A percentile compares a stretch with the other conserved stretches of the same genome.
Conservation (phyloP, 2,888 invertebrate genomes). For the Diaprepes abbreviatus region DNA sequence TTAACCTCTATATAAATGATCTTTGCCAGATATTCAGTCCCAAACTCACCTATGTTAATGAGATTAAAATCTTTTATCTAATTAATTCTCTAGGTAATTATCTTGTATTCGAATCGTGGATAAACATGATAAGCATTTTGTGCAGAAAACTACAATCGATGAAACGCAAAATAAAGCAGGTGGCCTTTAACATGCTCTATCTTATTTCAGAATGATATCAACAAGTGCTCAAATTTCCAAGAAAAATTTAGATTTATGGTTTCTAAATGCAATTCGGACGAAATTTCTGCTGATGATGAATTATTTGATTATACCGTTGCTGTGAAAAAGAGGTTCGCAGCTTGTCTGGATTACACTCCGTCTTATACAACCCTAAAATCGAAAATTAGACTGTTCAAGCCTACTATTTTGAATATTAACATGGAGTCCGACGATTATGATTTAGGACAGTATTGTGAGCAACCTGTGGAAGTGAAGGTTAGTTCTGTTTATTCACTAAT, state of each 20-base stretch:
- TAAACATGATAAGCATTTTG: too few relatives aligned
- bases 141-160: too few relatives aligned
- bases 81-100: too few relatives aligned
- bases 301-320: background rate
- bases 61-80: too few relatives aligned
- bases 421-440: conserved; percentile 75
- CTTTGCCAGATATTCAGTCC: too few relatives aligned
- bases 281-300: background rate
- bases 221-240: background rate
- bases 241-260: conserved; percentile 14
- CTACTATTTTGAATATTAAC: conserved; percentile 37
- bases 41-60: too few relatives aligned
- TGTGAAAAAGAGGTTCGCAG: conserved; percentile 40
- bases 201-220: conserved; percentile 22
- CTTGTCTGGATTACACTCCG: conserved; percentile 51
- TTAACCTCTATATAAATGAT: too few relatives aligned
- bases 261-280: background rate
- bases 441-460: conserved; percentile 72
- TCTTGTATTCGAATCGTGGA: too few relatives aligned
- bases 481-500: conserved; percentile 14
- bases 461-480: conserved; percentile 72
- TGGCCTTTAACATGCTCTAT: too few relatives aligned
- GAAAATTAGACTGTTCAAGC: conserved; percentile 51
- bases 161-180: too few relatives aligned
- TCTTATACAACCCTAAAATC: conserved; percentile 52